These are phyloP conservation scores for Ryuthela nishihirai DNA, from an alignment of 2,888 invertebrate species.

Conservation along the genomic window DNA sequence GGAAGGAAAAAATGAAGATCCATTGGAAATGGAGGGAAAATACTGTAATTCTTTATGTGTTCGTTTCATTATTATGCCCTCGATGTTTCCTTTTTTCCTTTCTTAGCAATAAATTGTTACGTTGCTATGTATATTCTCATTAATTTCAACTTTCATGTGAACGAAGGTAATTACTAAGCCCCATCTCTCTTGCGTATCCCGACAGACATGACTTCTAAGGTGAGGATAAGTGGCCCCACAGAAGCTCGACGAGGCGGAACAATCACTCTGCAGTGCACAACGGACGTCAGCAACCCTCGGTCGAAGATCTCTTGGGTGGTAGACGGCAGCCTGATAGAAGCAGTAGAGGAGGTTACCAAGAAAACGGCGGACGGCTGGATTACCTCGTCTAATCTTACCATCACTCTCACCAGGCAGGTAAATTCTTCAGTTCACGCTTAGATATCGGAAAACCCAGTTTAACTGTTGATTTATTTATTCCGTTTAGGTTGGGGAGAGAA, in stretches of 20 bases:
- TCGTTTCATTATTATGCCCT: no score
- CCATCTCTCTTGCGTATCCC: conserved; percentile 18
- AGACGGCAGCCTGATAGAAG: conserved; percentile 46
- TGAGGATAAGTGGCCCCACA: conserved; percentile 80
- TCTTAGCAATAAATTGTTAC: no score
- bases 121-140: no score
- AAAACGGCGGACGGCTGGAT: conserved; percentile 73
- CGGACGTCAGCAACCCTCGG: conserved; percentile 71
- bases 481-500: no score
- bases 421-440: conserved; percentile 35
- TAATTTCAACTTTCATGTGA: no score
- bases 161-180: no score
- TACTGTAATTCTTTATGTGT: no score
- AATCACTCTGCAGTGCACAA: conserved; percentile 78
- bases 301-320: conserved; percentile 52
- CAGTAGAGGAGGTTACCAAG: conserved; percentile 17
- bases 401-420: conserved; percentile 52
- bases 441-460: no score
- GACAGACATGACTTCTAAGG: conserved; percentile 82
- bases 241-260: conserved; percentile 84
- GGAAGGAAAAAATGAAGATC: no score
- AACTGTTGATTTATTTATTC: no score
- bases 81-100: no score
- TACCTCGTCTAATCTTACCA: conserved; percentile 81
- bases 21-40: no score